These are phyloP conservation scores for Cyanoramphus novaezelandiae DNA, from an alignment of 2,113 vertebrate genomes.

Conservation along the genomic window DNA sequence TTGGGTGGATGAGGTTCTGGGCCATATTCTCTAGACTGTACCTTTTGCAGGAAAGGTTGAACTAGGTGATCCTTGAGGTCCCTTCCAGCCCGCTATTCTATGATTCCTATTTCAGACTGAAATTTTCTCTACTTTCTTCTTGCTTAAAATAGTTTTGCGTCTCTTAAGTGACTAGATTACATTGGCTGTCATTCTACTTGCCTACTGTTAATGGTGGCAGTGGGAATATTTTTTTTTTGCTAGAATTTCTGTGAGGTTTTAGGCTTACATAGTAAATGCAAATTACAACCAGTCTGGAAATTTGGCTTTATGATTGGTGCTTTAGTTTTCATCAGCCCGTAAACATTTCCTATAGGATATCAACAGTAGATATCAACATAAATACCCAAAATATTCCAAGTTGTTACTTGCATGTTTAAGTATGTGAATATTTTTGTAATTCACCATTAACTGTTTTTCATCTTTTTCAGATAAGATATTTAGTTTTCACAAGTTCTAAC, in stretches of 20 bases:
- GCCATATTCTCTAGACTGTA: neutral
- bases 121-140: neutral
- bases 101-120: neutral
- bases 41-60: neutral
- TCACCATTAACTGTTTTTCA: neutral
- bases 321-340: neutral
- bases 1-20: neutral
- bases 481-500: neutral
- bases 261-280: neutral
- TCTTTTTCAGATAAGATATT: neutral
- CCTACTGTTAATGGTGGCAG: neutral
- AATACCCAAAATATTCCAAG: neutral
- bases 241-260: neutral
- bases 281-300: neutral
- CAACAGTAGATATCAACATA: neutral
- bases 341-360: neutral
- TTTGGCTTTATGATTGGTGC: neutral
- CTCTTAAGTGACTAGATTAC: neutral
- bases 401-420: neutral
- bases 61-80: neutral
- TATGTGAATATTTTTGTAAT: neutral
- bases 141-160: neutral
- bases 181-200: neutral
- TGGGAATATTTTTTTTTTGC: neutral
- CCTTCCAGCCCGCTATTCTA: neutral